Evolutionary conservation across 2,888 invertebrate genomes (phyloP).

Genomic region (Hirtodrosophila confusa): DNA sequence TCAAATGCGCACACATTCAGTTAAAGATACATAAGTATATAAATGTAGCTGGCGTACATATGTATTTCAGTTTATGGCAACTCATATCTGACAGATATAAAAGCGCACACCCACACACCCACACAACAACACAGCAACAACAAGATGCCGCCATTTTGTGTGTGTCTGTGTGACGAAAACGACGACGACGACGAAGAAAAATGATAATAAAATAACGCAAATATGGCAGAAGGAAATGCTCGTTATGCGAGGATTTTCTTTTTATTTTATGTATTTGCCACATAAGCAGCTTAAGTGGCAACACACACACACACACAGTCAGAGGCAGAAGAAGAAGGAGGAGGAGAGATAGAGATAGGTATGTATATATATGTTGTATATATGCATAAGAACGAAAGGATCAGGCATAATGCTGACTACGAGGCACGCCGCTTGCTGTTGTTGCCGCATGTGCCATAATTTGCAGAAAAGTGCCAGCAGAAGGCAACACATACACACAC

Average conservation of each 20-base stretch:
- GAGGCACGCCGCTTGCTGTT: slow-evolving; percentile 40
- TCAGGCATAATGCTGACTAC: slow-evolving; percentile 73
- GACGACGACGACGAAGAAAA: slow-evolving; percentile 64
- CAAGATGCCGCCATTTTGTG: slow-evolving; percentile 48
- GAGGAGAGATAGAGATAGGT: slow-evolving; percentile 29
- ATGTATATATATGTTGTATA: slow-evolving; percentile 26
- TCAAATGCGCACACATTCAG: slow-evolving; percentile 41
- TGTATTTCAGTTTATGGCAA: slow-evolving; percentile 75
- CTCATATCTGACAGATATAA: slow-evolving; percentile 81
- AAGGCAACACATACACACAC: slow-evolving; percentile 34
- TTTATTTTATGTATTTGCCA: slow-evolving; percentile 78
- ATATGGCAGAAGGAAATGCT: slow-evolving; percentile 80
- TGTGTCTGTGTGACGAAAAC: slow-evolving; percentile 29
- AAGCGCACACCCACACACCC: slow-evolving; percentile 34
- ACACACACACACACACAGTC: slow-evolving; percentile 18
- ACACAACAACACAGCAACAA: slow-evolving; percentile 6
- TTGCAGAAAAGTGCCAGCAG: slow-evolving; percentile 72
- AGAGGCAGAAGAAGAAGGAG: slow-evolving; percentile 16
- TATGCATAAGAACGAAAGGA: slow-evolving; percentile 74
- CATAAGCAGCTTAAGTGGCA: slow-evolving; percentile 80
- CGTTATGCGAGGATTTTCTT: slow-evolving; percentile 76
- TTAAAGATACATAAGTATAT: slow-evolving; percentile 24
- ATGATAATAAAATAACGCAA: slow-evolving; percentile 82
- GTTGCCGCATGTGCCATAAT: slow-evolving; percentile 78
- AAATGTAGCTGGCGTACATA: slow-evolving; percentile 31